Evolutionary conservation across 2,113 vertebrate species (phyloP), one percentile per base, ranked within the genome.

Genomic region (Crotalus helleri): DNA sequence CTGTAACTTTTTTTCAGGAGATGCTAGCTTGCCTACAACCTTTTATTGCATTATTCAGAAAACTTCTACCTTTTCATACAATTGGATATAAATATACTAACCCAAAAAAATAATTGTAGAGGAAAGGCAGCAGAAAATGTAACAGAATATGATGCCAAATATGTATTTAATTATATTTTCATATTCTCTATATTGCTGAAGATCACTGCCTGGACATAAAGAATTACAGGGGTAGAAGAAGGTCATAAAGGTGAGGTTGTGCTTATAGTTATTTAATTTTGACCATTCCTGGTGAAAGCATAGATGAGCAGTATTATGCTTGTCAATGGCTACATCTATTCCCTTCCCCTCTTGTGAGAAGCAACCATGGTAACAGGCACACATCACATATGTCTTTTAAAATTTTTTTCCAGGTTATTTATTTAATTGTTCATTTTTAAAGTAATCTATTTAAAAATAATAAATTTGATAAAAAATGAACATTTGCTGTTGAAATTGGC

Each of bases 41-140:
- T 97, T 93, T 97, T 94, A 97, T 96, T 96, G 96, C 96, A 94
- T 95, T 97, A 91, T 94, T 92, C 57, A 95, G 92, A 94, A 96
- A 95, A 96, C 95, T 95, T 96, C 95, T 96, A 95, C 95, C 96
- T 91, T 97, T 94, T 81, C 74, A 9, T 44, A 97, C 95, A 95
- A 1, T 0, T 96, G 96, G 97, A 96, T 96, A 97, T 94, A 94
- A 96, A 96, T 94, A 95, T 95, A 95, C 94, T 95, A 96, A 95
- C 94, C 95, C 4, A 7, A 95, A 95, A 95, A 95, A 90, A 81
- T 88, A 95, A 95, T 94, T 15, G 29, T 81, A 57, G 15, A 39
- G 58, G 93, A 91, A 46, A 55, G 55, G 33, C 13, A 29, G 81
- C 7, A 46, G n/a, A 5, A 53, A 19, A 92, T 61, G 51, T 17